Conservation (phyloP, 92 coral and sea anemone genomes). For the Phenganax marumi region DNA sequence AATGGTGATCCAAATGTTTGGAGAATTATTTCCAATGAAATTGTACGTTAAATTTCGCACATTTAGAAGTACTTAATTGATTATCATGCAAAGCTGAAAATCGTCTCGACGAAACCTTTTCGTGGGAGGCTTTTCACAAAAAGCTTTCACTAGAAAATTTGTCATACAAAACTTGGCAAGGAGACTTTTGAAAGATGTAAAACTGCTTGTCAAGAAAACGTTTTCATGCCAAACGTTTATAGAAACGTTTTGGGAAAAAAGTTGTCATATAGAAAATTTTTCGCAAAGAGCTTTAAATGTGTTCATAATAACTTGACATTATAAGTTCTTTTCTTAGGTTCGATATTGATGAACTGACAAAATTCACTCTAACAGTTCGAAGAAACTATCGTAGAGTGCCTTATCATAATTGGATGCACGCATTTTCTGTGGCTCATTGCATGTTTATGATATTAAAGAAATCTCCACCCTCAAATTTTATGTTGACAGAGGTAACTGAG, state of each 20-base stretch:
- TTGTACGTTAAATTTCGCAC: conserved; percentile 54
- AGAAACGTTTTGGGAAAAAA: neutral
- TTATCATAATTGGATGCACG: conserved; percentile 99
- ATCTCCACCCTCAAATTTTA: conserved; percentile 19
- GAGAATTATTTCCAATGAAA: conserved; percentile 78
- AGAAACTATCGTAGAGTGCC: conserved; percentile 95
- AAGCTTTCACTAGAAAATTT: too few relatives aligned
- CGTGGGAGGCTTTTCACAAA: too few relatives aligned
- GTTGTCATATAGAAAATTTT: neutral
- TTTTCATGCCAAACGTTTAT: too few relatives aligned
- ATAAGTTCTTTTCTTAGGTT: conserved; percentile 56
- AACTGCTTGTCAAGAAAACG: too few relatives aligned
- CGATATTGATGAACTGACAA: conserved; percentile 81
- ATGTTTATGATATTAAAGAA: conserved; percentile 77
- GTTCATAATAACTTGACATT: neutral
- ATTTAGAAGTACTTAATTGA: too few relatives aligned
- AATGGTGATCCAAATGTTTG: conserved; percentile 87
- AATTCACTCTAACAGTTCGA: conserved; percentile 88
- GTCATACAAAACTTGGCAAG: too few relatives aligned
- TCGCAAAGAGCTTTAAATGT: neutral
- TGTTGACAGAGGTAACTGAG: conserved; percentile 24
- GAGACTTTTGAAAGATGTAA: too few relatives aligned
- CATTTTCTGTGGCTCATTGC: conserved; percentile 97
- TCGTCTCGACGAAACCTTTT: too few relatives aligned
- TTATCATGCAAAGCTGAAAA: too few relatives aligned